phyloP scores from a whole-genome alignment of 2,113 vertebrate genomes.

The Spheniscus mendiculus region DNA sequence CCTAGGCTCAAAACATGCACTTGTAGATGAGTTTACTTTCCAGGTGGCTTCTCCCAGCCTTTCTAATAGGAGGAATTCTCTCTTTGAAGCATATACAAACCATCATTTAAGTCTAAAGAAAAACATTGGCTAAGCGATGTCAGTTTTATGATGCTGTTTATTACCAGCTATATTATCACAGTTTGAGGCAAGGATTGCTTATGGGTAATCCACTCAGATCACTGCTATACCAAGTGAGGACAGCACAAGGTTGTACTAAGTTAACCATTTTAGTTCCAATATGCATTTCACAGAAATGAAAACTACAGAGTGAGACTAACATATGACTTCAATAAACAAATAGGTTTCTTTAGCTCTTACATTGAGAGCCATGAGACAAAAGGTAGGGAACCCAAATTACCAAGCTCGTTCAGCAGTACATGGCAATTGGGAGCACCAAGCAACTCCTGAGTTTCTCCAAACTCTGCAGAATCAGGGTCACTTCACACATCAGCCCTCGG shows the following conservation, averaged over 20 bases:
- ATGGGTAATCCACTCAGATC: slow-evolving; percentile 49
- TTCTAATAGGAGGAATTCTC: slow-evolving; percentile 36
- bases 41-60: slow-evolving; percentile 33
- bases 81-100: slow-evolving; percentile 44
- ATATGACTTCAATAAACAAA: background rate
- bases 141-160: slow-evolving; percentile 65
- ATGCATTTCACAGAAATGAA: background rate
- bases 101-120: slow-evolving; percentile 56
- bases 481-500: background rate
- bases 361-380: background rate
- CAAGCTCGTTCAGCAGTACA: background rate
- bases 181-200: slow-evolving; percentile 56
- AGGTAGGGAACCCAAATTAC: background rate
- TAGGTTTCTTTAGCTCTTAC: background rate
- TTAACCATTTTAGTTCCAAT: slow-evolving; percentile 21
- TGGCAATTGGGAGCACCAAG: background rate
- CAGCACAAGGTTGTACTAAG: background rate
- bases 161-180: slow-evolving; percentile 44
- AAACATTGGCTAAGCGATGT: slow-evolving; percentile 48
- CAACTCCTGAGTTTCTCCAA: background rate
- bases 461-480: background rate
- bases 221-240: slow-evolving; percentile 21
- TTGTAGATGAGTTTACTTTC: slow-evolving; percentile 21
- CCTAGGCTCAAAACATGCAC: background rate
- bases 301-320: background rate